Conservation (phyloP, 2,113 vertebrate species). For the Plecturocebus donacophilus region DNA sequence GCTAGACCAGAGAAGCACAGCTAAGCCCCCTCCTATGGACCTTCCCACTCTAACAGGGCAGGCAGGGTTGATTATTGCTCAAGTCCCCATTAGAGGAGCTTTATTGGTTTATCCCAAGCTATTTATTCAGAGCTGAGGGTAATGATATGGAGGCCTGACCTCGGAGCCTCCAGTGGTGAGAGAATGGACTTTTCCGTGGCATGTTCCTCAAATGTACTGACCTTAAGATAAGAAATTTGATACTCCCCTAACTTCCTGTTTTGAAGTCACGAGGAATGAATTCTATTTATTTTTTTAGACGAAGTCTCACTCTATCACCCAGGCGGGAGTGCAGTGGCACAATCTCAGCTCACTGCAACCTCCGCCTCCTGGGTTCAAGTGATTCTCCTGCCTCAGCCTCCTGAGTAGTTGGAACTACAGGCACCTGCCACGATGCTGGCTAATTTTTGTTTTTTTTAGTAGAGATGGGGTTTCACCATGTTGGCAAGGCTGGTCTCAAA, state of each 20-base stretch:
- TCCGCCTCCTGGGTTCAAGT: too few species aligned
- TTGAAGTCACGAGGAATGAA: conserved; percentile 1
- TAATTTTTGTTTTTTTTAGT: too few species aligned
- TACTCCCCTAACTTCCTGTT: background rate
- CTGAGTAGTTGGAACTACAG: too few species aligned
- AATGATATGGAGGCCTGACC: background rate
- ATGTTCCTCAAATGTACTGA: background rate
- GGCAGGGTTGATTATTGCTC: background rate
- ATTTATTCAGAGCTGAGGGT: background rate
- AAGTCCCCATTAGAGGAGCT: background rate
- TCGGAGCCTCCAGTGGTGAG: background rate
- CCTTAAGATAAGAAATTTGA: background rate
- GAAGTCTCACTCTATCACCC: too few species aligned
- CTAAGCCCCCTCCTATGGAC: background rate
- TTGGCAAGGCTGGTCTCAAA: too few species aligned
- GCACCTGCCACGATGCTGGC: too few species aligned
- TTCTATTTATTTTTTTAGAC: conserved; percentile 13
- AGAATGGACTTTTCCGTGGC: background rate
- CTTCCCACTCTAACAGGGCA: background rate
- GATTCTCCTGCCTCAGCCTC: too few species aligned
- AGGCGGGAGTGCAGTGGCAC: too few species aligned
- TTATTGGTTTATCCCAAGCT: conserved; percentile 9
- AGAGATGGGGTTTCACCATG: too few species aligned
- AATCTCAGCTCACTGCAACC: too few species aligned
- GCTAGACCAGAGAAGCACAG: background rate